These are phyloP conservation scores for Reticulitermes lucifugus DNA, from an alignment of 2,888 invertebrate genomes.

Conservation along the genomic window DNA sequence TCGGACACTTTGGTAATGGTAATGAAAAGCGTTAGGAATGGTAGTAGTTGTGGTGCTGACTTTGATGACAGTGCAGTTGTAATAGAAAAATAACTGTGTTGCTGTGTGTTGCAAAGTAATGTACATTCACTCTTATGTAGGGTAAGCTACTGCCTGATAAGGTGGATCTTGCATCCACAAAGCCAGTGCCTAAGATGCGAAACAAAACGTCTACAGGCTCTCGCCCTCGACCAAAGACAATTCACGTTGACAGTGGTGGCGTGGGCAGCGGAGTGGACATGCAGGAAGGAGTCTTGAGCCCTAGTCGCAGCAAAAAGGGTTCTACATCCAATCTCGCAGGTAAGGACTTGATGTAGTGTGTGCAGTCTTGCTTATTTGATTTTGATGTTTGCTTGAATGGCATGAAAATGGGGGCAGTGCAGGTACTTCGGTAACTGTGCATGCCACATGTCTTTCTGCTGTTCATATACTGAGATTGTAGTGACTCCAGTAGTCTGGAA, in stretches of 20 bases:
- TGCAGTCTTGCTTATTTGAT: not conserved
- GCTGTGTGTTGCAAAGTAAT: not conserved
- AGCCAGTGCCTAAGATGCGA: constrained; percentile 72
- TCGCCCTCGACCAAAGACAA: constrained; percentile 89
- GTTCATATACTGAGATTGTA: no score
- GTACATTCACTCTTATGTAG: constrained; percentile 63
- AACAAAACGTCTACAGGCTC: constrained; percentile 67
- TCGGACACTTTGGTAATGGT: no score
- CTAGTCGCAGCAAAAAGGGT: constrained; percentile 82
- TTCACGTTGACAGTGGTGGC: constrained; percentile 87
- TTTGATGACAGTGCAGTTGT: no score
- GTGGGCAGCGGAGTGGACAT: constrained; percentile 69
- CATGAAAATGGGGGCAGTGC: not conserved
- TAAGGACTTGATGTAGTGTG: constrained; percentile 60
- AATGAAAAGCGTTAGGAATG: no score
- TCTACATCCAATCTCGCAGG: constrained; percentile 87
- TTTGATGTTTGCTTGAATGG: not conserved
- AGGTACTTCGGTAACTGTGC: not conserved
- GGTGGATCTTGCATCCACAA: constrained; percentile 70
- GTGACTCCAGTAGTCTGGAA: no score
- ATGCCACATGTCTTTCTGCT: no score
- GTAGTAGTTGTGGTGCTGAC: no score
- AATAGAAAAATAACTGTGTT: not conserved
- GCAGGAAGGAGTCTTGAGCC: constrained; percentile 79
- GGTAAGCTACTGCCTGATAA: constrained; percentile 82